These are phyloP conservation scores for Clupea harengus DNA, from an alignment of 2,113 vertebrate species.

Conservation along the genomic window DNA sequence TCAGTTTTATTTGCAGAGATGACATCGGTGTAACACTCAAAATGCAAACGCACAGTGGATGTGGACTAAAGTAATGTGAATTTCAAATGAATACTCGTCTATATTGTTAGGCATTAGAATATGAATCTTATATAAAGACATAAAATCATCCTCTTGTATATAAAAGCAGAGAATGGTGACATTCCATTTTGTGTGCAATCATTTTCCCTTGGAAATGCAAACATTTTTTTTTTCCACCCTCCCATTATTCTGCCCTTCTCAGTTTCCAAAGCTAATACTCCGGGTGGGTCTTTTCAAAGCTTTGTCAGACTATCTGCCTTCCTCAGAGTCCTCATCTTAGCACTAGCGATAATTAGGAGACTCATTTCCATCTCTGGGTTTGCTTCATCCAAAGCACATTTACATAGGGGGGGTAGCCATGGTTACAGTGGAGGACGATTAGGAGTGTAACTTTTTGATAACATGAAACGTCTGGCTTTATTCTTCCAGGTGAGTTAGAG, in stretches of 20 bases:
- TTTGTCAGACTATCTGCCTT: not conserved
- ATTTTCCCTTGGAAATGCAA: not conserved
- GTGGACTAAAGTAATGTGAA: slow-evolving; percentile 2
- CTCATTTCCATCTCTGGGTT: not conserved
- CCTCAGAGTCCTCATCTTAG: not conserved
- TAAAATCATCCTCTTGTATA: not conserved
- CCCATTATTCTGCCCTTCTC: not conserved
- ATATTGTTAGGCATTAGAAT: not conserved
- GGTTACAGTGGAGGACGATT: not conserved
- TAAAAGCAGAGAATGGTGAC: slow-evolving; percentile 8
- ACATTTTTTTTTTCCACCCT: not conserved
- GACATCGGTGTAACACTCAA: not conserved
- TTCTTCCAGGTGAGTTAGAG: not conserved
- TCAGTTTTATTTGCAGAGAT: not conserved
- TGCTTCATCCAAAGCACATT: slow-evolving; percentile 8
- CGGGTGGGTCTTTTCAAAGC: not conserved
- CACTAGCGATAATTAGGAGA: not conserved
- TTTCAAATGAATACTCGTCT: not conserved
- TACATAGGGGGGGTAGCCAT: not conserved
- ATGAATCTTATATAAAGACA: not conserved
- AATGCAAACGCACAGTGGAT: slow-evolving; percentile 6
- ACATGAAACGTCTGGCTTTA: not conserved
- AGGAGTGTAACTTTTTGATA: not conserved
- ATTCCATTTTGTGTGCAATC: slow-evolving; percentile 11
- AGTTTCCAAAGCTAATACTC: not conserved